Evolutionary conservation across 2,888 invertebrate species (phyloP).

Genomic region (Orchesella flavescens): DNA sequence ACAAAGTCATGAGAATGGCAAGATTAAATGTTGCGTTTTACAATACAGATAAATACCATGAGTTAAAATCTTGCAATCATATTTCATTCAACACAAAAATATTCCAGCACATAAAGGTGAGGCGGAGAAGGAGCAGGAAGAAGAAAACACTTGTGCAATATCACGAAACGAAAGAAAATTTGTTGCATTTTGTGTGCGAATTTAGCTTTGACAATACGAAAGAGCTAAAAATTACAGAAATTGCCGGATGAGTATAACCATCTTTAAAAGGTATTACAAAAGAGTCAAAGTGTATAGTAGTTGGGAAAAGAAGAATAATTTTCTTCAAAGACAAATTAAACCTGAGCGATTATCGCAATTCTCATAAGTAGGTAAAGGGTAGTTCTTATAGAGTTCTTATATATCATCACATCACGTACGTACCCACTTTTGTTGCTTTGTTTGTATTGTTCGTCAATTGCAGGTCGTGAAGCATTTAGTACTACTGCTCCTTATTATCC

Average conservation of each 20-base stretch:
- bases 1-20: background rate
- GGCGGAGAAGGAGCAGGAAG: background rate
- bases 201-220: background rate
- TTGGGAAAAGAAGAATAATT: background rate
- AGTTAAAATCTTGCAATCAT: too few relatives aligned
- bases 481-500: background rate
- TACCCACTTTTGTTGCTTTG: background rate
- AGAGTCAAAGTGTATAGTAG: background rate
- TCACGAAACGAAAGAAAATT: too few relatives aligned
- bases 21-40: background rate
- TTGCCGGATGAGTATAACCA: conserved; percentile 16
- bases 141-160: background rate
- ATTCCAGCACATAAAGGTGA: conserved; percentile 6
- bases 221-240: background rate
- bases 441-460: background rate
- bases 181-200: too few relatives aligned
- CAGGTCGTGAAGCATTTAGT: conserved; percentile 5
- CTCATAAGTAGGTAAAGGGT: conserved; percentile 14
- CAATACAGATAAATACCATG: background rate
- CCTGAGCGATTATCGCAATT: background rate
- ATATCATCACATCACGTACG: background rate
- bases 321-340: background rate
- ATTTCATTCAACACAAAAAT: background rate
- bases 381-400: background rate
- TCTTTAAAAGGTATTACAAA: background rate